These are phyloP conservation scores for Nasonia oneida DNA, from an alignment of 2,888 invertebrate species.

Conservation along the genomic window DNA sequence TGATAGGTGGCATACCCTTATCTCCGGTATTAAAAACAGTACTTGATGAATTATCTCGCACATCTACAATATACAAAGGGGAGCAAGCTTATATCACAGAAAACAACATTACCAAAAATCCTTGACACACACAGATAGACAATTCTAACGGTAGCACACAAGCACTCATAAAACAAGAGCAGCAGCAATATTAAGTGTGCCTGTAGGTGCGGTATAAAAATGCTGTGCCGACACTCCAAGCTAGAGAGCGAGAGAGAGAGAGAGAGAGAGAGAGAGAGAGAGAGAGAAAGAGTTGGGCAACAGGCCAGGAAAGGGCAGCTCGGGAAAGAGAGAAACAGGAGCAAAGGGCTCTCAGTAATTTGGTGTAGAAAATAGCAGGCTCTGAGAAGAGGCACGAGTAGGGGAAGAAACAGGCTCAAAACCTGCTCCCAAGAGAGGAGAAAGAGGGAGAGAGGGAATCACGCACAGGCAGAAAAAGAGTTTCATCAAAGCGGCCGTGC, in stretches of 20 bases:
- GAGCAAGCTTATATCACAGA: not conserved
- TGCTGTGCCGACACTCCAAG: not conserved
- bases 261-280: not conserved
- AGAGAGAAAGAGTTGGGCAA: not conserved
- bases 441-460: not conserved
- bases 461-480: not conserved
- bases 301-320: conserved; percentile 34
- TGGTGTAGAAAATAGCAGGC: conserved; percentile 37
- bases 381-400: not conserved
- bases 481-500: not conserved
- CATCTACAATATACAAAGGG: not conserved
- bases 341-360: conserved; percentile 45
- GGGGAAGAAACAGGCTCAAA: not conserved
- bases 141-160: not conserved
- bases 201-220: not conserved
- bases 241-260: not conserved
- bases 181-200: not conserved
- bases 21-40: not conserved
- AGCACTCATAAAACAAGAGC: not conserved
- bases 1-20: not conserved
- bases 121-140: not conserved
- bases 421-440: conserved; percentile 20
- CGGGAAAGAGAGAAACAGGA: not conserved
- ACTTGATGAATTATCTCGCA: not conserved
- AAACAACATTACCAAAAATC: conserved; percentile 7